A percentile compares a stretch with the other conserved stretches of the same genome.
Conservation (phyloP, 1,140 invertebrate species). For the Arctopsyche grandis region DNA sequence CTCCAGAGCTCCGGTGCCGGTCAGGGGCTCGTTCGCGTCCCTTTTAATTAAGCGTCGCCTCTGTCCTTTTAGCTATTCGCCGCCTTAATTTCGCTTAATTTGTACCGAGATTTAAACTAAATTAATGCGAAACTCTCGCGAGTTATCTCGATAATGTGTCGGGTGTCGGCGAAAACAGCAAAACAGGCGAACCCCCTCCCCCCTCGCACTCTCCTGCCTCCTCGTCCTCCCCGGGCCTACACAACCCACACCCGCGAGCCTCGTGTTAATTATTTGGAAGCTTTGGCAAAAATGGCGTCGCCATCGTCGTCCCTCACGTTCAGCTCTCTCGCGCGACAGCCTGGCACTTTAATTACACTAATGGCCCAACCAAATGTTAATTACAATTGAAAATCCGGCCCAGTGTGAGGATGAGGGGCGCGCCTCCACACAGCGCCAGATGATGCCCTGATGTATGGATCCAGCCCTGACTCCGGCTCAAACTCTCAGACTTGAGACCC, state of each 20-base stretch:
- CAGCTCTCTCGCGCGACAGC: conserved; percentile 49
- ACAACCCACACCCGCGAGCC: not conserved
- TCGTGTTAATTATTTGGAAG: conserved; percentile 31
- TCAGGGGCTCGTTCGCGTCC: conserved; percentile 6
- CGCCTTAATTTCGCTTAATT: conserved; percentile 54
- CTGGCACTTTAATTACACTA: conserved; percentile 77
- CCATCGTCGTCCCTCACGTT: conserved; percentile 5
- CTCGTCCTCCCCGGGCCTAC: not conserved
- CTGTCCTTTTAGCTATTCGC: conserved; percentile 44
- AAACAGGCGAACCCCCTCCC: conserved; percentile 25
- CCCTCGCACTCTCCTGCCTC: not conserved
- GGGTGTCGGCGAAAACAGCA: conserved; percentile 46
- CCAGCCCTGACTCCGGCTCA: not conserved
- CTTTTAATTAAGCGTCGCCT: conserved; percentile 43
- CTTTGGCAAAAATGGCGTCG: conserved; percentile 33
- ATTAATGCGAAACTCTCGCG: conserved; percentile 52
- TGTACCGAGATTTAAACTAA: conserved; percentile 54
- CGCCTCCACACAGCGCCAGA: conserved; percentile 59
- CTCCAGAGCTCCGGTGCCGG: conserved; percentile 19
- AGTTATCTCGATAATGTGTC: conserved; percentile 54
- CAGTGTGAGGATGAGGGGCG: conserved; percentile 41
- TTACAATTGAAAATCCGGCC: conserved; percentile 73
- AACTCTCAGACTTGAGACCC: not conserved
- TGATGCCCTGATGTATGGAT: conserved; percentile 52
- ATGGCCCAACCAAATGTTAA: conserved; percentile 78